phyloP scores from a whole-genome alignment of 2,797 vertebrate genomes.

The Glyptemys insculpta region DNA sequence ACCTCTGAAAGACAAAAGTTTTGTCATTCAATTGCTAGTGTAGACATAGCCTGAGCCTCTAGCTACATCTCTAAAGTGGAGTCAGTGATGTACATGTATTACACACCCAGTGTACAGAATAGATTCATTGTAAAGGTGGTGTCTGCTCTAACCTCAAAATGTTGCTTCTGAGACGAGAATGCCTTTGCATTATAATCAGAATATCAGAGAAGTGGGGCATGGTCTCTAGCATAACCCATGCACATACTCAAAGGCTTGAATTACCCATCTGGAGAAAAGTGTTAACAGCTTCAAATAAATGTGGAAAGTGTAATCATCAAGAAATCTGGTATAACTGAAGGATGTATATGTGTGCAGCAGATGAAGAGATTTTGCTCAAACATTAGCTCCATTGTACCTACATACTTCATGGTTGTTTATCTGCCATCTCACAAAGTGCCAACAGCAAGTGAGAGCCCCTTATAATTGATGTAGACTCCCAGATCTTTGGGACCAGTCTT shows the following conservation, averaged over 20 bases:
- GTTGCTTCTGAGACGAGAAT: not conserved
- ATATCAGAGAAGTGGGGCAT: not conserved
- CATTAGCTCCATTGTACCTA: not conserved
- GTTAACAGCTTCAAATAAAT: not conserved
- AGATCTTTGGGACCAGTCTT: not conserved
- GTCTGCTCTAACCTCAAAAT: not conserved
- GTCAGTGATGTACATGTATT: not conserved
- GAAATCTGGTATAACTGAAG: not conserved
- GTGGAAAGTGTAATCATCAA: not conserved
- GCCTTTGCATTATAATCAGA: not conserved
- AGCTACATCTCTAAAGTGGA: not conserved
- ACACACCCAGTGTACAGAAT: not conserved
- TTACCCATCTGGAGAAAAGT: not conserved
- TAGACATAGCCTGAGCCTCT: not conserved
- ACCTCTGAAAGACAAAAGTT: too few species aligned
- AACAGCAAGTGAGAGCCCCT: not conserved
- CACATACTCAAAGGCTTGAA: not conserved
- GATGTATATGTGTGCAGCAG: not conserved
- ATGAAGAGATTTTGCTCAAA: not conserved
- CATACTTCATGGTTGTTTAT: not conserved
- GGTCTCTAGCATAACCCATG: not conserved
- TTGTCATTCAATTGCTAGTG: too few species aligned
- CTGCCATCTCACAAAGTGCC: not conserved
- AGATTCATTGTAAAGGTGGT: not conserved
- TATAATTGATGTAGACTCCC: not conserved